A percentile compares a stretch with the other conserved stretches of the same genome.
phyloP scores from a whole-genome alignment of 2,888 invertebrate species.

The Hemithea aestivaria region DNA sequence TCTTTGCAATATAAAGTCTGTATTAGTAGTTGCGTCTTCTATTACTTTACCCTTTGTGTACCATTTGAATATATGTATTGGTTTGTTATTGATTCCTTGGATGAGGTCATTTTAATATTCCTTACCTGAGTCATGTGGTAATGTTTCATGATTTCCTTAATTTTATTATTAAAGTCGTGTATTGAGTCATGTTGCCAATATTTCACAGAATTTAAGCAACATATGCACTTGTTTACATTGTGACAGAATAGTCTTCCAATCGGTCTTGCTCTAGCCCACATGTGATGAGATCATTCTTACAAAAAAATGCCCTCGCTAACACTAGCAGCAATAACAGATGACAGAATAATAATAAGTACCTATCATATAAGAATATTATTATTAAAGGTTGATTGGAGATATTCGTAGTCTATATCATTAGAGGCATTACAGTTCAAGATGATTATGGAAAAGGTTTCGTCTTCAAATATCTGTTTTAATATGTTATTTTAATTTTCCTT shows the following conservation, averaged over 20 bases:
- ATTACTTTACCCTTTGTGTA: constrained; percentile 5
- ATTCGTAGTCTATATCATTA: no score
- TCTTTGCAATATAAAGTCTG: constrained; percentile 6
- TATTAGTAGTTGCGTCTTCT: constrained; percentile 3
- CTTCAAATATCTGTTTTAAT: no score
- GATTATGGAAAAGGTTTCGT: no score
- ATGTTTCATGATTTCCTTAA: constrained; percentile 9
- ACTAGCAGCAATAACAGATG: not conserved
- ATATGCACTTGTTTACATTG: constrained; percentile 23
- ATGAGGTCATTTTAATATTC: constrained; percentile 12
- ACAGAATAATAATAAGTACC: not conserved
- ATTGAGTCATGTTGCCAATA: not conserved
- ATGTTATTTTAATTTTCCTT: no score
- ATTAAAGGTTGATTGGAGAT: no score
- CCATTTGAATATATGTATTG: not conserved
- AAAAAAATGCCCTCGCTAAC: constrained; percentile 35
- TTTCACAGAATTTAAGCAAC: constrained; percentile 7
- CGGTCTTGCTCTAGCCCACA: constrained; percentile 38
- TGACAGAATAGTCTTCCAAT: constrained; percentile 21
- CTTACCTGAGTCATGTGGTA: constrained; percentile 10
- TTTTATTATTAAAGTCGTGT: not conserved
- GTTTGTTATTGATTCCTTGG: not conserved
- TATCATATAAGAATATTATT: no score
- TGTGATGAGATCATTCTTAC: constrained; percentile 46
- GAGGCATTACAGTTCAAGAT: no score